Evolutionary conservation across 1,140 invertebrate species (phyloP).

Genomic region (Zaprionus vittiger): DNA sequence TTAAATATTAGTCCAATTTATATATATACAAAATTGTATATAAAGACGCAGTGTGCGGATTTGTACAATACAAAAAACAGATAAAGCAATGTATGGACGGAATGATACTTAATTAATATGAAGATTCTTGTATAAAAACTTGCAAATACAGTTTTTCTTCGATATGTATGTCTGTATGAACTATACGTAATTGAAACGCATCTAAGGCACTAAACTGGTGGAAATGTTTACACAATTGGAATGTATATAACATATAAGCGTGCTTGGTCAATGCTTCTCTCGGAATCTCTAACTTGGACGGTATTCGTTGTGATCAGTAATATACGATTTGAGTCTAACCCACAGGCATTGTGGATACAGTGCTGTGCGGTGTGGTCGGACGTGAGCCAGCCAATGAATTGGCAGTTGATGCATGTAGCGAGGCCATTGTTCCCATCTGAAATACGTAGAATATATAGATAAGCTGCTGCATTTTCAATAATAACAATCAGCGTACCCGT

Average conservation of each 20-base stretch:
- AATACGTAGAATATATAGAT: constrained; percentile 35
- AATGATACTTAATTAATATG: constrained; percentile 59
- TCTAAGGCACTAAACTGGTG: constrained; percentile 71
- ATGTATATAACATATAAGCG: constrained; percentile 30
- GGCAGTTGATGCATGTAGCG: constrained; percentile 91
- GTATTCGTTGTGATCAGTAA: constrained; percentile 35
- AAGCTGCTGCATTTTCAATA: too few relatives aligned
- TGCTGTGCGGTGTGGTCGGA: constrained; percentile 94
- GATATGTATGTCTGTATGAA: constrained; percentile 30
- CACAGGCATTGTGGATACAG: constrained; percentile 92
- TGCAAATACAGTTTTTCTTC: constrained; percentile 30
- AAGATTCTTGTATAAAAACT: constrained; percentile 50
- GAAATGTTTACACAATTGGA: constrained; percentile 40
- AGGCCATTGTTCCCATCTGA: constrained; percentile 95
- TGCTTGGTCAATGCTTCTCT: constrained; percentile 2
- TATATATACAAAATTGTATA: constrained; percentile 52
- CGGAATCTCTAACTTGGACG: constrained; percentile 7
- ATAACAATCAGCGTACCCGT: constrained; percentile 86
- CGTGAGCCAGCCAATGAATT: constrained; percentile 93
- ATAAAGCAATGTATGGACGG: constrained; percentile 39
- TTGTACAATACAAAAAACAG: constrained; percentile 24
- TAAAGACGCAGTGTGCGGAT: constrained; percentile 22
- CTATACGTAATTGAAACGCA: constrained; percentile 27
- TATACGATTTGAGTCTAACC: constrained; percentile 52
- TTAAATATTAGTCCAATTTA: constrained; percentile 28